These are phyloP conservation scores for Lobophora halterata DNA, from an alignment of 2,888 invertebrate genomes.

Conservation along the genomic window DNA sequence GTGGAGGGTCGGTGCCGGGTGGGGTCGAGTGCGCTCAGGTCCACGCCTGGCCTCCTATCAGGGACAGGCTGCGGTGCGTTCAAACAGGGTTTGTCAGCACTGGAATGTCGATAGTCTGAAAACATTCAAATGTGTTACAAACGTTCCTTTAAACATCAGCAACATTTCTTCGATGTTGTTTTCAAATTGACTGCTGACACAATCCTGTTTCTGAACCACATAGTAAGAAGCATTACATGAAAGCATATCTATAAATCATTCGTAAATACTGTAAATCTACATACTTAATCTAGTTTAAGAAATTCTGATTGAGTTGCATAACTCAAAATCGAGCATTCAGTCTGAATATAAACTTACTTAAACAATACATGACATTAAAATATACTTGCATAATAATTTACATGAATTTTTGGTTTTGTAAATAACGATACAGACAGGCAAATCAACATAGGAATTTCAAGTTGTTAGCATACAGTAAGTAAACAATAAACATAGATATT, in stretches of 20 bases:
- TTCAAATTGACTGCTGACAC: too few species aligned
- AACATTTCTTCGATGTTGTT: too few species aligned
- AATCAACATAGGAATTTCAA: too few species aligned
- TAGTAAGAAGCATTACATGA: constrained; percentile 20
- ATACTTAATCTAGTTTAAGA: neutral
- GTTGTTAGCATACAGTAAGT: constrained; percentile 17
- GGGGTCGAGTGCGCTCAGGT: constrained; percentile 55
- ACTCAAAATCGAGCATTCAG: too few species aligned
- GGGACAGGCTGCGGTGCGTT: constrained; percentile 51
- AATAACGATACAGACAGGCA: too few species aligned
- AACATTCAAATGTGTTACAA: too few species aligned
- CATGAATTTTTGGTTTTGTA: too few species aligned
- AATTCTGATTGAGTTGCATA: constrained; percentile 3
- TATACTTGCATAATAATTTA: too few species aligned
- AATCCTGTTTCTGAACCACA: constrained; percentile 4
- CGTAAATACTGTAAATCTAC: constrained; percentile 3
- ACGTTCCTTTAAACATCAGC: too few species aligned
- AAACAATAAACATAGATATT: constrained; percentile 4
- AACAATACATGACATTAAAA: too few species aligned
- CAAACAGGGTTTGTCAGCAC: constrained; percentile 74
- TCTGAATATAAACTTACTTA: too few species aligned
- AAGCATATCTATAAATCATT: constrained; percentile 8
- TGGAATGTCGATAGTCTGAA: constrained; percentile 85
- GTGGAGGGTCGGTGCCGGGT: constrained; percentile 55
- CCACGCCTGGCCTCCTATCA: constrained; percentile 48